Conservation (phyloP, 2,113 vertebrate genomes). For the Sinocyclocheilus anophthalmus region DNA sequence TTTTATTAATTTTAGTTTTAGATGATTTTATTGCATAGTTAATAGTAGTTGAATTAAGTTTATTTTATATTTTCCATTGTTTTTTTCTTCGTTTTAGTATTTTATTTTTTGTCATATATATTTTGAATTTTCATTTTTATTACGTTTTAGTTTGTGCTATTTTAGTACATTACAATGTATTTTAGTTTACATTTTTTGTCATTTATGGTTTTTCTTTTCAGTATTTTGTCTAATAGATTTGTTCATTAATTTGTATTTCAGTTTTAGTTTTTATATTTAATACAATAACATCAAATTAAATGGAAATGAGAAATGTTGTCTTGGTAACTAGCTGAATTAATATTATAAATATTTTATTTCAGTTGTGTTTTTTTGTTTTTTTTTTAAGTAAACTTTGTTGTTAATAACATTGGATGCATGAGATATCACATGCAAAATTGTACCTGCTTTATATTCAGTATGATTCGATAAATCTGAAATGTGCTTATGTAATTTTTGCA, state of each 20-base stretch:
- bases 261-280: too few species aligned
- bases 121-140: neutral
- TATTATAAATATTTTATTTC: too few species aligned
- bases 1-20: neutral
- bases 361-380: too few species aligned
- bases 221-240: neutral
- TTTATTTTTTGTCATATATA: neutral
- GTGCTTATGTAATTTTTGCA: neutral
- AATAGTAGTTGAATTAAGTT: neutral
- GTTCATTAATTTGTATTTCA: too few species aligned
- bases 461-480: neutral
- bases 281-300: too few species aligned
- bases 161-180: neutral
- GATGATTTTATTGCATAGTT: neutral
- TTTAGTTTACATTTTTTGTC: too few species aligned
- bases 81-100: neutral
- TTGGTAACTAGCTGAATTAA: too few species aligned
- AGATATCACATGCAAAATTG: neutral
- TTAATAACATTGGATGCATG: neutral
- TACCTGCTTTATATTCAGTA: neutral
- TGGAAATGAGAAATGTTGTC: too few species aligned
- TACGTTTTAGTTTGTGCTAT: neutral
- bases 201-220: neutral
- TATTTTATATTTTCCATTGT: neutral
- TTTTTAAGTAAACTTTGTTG: too few species aligned